Base-by-base conservation (phyloP, 2,113 vertebrate genomes). In the Carettochelys insculpta region DNA sequence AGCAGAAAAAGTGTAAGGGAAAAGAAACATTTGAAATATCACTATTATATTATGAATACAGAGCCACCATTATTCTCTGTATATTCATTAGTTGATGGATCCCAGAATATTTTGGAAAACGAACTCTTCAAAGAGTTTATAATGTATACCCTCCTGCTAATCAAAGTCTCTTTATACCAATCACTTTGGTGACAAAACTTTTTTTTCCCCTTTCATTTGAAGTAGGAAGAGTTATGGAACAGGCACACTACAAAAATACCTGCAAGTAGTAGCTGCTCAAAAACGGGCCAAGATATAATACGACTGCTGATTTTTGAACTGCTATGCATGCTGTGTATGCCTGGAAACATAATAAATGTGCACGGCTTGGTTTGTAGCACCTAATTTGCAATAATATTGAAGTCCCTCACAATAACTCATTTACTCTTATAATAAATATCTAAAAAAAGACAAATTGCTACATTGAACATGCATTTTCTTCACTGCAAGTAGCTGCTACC, bases 401-500 rank as follows among this genome's bases (percentile, higher is more conserved):
- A 98, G 97, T 97, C 97, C 96, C 96, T 95, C 97, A 98, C 97
- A 98, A 98, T 98, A 98, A 98, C 98, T 98, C 97, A 98, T 98
- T 98, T 98, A 97, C 97, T 98, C 97, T 98, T 97, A 98, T 98
- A 98, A 98, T 98, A 98, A 98, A 98, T 98, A 98, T 98, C 98
- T 98, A 98, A 98, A 98, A 97, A 98, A 98, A 98, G 98, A 98
- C 98, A 98, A 98, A 98, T 99, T 98, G 98, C 98, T 98, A 97
- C 97, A 98, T 97, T 96, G 98, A 98, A 97, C 97, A 97, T 97
- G 97, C 97, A 98, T 98, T 98, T 98, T 98, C 98, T 97, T 98
- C 97, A 97, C 98, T 97, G 98, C 97, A 97, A 98, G 97, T 97
- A 97, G 97, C 97, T 97, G 96, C 97, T 96, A 97, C 98, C 97